These are phyloP conservation scores for Drosophila nr. perissopoda DNA, from an alignment of 2,888 invertebrate species.

Conservation along the genomic window DNA sequence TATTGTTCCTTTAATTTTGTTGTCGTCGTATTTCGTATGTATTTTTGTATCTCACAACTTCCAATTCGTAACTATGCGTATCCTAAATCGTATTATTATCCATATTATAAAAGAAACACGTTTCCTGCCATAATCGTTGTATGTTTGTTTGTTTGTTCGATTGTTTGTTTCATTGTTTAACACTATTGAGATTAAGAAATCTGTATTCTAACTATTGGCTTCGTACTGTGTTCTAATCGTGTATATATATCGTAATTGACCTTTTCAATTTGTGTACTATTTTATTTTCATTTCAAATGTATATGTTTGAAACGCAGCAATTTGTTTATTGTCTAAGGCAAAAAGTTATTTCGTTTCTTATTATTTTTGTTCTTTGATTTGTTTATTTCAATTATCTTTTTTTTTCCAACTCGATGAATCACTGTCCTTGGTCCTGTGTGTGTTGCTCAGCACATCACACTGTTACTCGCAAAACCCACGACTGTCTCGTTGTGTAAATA, in stretches of 20 bases:
- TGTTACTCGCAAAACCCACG: conserved; percentile 36
- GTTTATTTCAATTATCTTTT: conserved; percentile 28
- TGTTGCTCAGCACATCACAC: conserved; percentile 27
- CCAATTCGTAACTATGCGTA: conserved; percentile 41
- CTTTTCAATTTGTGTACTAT: conserved; percentile 35
- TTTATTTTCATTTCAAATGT: conserved; percentile 18
- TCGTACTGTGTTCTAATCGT: conserved; percentile 74
- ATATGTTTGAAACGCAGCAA: conserved; percentile 10
- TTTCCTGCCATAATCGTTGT: conserved; percentile 76
- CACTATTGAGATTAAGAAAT: conserved; percentile 51
- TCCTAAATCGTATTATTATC: conserved; percentile 32
- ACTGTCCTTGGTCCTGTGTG: conserved; percentile 54
- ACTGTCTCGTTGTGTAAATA: conserved; percentile 56
- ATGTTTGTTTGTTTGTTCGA: conserved; percentile 62
- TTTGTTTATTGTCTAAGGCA: conserved; percentile 40
- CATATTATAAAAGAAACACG: conserved; percentile 25
- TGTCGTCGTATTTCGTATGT: conserved; percentile 58
- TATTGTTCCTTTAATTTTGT: conserved; percentile 44
- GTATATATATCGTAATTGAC: conserved; percentile 58
- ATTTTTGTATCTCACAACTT: conserved; percentile 42
- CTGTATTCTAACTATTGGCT: conserved; percentile 65
- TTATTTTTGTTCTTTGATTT: conserved; percentile 9
- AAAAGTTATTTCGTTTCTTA: conserved; percentile 33
- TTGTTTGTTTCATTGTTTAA: conserved; percentile 54
- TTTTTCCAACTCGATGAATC: conserved; percentile 31